Evolutionary conservation across 2,113 vertebrate species (phyloP), one percentile per base, ranked within the genome.

Genomic region (Scomber scombrus): DNA sequence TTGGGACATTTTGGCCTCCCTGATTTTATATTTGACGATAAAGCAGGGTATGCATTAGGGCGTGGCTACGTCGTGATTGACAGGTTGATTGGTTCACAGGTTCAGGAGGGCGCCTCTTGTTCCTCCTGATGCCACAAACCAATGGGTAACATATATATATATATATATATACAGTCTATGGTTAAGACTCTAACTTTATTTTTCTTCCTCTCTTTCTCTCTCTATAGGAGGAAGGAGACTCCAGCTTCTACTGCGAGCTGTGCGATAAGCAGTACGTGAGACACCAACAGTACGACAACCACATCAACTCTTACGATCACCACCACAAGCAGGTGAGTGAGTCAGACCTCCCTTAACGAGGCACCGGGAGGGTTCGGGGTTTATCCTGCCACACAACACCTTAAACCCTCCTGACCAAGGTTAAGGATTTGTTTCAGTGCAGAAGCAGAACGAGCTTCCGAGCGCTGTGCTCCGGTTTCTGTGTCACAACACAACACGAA

Each of bases 221-320:
- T 62, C 0, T 54, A 23, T 2, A 93, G 93, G 91, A 91, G 58
- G 91, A 91, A 1, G 80, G 80, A 1, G 88, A 90, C 81, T 89
- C 88, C 16, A 88, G 74, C 21, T 96, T 99, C 91, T 99, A 99
- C 95, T 99, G 97, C 85, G 95, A 97, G 84, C 96, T 99, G 71
- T 99, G 98, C 78, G 96, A 99, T 90, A 99, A 99, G 91, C 97
- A 98, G 92, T 99, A 99, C 67, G 95, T 97, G 83, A 97, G 98
- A 85, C 97, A 99, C 85, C 97, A 98, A 72, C 97, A 99, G 92
- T 99, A 97, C 91, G 97, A 99, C 95, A 99, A 99, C 94, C 98
- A 99, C 91, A 99, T 98, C 91, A 99, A 99, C 94, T 99, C 97
- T 43, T 97, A 99, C 2, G 98, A 99, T 88, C 98, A 99, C 6